These are phyloP conservation scores for Holothuria scabra DNA, from an alignment of 53 echinoderm and acorn worm genomes.

Conservation along the genomic window DNA sequence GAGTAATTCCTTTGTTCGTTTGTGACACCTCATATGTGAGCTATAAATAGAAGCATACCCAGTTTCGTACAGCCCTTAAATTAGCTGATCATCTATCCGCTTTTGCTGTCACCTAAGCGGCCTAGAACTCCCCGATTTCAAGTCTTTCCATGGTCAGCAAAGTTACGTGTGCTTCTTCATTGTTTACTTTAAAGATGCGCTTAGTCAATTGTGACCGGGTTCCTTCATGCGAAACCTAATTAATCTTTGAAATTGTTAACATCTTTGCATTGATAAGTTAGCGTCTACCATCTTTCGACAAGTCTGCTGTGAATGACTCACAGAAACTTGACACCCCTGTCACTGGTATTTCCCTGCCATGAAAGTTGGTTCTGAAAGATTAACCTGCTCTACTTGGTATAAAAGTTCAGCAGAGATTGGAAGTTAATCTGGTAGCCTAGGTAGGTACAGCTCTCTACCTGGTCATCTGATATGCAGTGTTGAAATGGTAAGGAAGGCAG, in stretches of 20 bases:
- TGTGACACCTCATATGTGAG: constrained; percentile 1
- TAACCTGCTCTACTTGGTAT: background rate
- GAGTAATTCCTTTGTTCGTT: constrained; percentile 27
- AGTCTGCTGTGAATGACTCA: background rate
- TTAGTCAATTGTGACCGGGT: constrained; percentile 31
- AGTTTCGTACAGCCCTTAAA: constrained; percentile 4
- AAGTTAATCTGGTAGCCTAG: no score
- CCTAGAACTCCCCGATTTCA: background rate
- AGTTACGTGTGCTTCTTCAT: background rate
- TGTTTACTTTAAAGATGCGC: constrained; percentile 32
- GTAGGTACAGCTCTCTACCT: no score
- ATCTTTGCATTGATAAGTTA: constrained; percentile 4
- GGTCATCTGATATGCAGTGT: no score
- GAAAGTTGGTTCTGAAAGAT: background rate
- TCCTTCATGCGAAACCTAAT: constrained; percentile 6
- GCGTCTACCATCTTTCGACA: background rate
- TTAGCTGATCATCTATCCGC: no score
- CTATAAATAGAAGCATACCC: background rate
- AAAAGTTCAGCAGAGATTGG: no score
- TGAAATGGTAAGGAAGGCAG: no score
- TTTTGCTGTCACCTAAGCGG: background rate
- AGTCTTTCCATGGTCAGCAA: constrained; percentile 9
- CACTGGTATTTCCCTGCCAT: constrained; percentile 33
- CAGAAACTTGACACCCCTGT: constrained; percentile 21
- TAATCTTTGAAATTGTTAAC: constrained; percentile 19